Conservation (phyloP, 2,797 vertebrate species). For the Sebastolobus alascanus region DNA sequence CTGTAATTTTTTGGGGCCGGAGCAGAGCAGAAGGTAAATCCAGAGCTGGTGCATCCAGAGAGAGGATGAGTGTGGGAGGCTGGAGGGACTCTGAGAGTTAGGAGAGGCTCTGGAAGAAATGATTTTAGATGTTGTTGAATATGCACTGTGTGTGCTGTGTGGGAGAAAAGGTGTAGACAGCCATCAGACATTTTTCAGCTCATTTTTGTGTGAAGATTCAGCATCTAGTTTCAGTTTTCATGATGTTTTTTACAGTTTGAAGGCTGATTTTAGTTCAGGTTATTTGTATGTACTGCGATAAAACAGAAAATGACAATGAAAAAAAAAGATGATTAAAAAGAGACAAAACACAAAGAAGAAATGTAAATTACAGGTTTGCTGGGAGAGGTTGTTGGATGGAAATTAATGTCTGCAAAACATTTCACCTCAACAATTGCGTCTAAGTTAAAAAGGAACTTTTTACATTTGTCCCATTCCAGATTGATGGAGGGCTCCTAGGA, state of each 20-base stretch:
- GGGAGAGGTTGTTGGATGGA: background rate
- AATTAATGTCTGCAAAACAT: slow-evolving; percentile 14
- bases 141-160: slow-evolving; percentile 32
- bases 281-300: background rate
- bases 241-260: background rate
- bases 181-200: slow-evolving; percentile 23
- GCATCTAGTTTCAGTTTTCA: slow-evolving; percentile 5
- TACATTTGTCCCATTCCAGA: slow-evolving; percentile 16
- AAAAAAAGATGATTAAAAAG: background rate
- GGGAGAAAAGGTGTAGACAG: slow-evolving; percentile 37
- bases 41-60: slow-evolving; percentile 1
- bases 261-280: background rate
- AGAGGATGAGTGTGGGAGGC: slow-evolving; percentile 45
- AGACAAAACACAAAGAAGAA: background rate
- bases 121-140: slow-evolving; percentile 2
- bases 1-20: background rate
- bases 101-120: slow-evolving; percentile 24
- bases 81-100: slow-evolving; percentile 24
- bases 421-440: background rate
- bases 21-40: slow-evolving; percentile 22
- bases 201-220: slow-evolving; percentile 15
- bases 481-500: background rate
- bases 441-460: background rate
- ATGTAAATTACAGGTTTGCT: slow-evolving; percentile 16
- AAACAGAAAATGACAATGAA: background rate